Evolutionary conservation across 2,797 vertebrate genomes (phyloP), one percentile per base, ranked within the genome.

Genomic region (Gymnoscopelus braueri): DNA sequence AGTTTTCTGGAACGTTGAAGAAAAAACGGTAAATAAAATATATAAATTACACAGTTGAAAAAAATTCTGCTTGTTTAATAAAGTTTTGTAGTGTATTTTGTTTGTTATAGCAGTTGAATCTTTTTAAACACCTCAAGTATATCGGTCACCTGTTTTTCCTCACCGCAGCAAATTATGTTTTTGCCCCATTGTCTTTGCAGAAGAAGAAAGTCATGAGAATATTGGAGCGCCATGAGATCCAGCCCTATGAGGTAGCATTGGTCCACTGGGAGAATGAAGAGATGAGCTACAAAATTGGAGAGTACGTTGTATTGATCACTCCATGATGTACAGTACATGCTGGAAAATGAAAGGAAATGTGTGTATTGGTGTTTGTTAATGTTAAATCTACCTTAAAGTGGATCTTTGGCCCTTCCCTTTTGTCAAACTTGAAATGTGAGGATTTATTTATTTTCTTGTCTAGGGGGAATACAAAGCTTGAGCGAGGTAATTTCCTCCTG

Each of bases 191-290:
- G 1, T 78, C 3, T 67, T 58, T 52, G 23, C 85, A 99, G 98
- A 89, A 96, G 84, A 98, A 97, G 84, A 92, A 83, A 0, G 89
- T 94, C 35, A 90, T 99, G 96, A 92, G 80, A 56, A 73, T 98
- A 67, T 77, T 99, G 75, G 98, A 97, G 67, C 95, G 83, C 24
- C 98, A 99, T 77, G 97, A 99, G 90, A 94, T 96, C 72, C 95
- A 98, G 84, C 95, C 98, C 0, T 99, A 99, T 6, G 98, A 99
- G 84, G 91, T 99, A 1, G 97, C 98, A 0, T 77, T 99, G 74
- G 95, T 99, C 49, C 96, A 99, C 61, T 99, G 98, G 98, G 98
- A 99, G 82, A 99, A 99, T 11, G 98, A 99, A 82, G 97, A 99
- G 85, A 94, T 99, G 23, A 98, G 94, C 93, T 99, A 99, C 78